A percentile compares a stretch with the other conserved stretches of the same genome.
Evolutionary conservation across 2,888 invertebrate species (phyloP).

Genomic region (Andrena bucephala): DNA sequence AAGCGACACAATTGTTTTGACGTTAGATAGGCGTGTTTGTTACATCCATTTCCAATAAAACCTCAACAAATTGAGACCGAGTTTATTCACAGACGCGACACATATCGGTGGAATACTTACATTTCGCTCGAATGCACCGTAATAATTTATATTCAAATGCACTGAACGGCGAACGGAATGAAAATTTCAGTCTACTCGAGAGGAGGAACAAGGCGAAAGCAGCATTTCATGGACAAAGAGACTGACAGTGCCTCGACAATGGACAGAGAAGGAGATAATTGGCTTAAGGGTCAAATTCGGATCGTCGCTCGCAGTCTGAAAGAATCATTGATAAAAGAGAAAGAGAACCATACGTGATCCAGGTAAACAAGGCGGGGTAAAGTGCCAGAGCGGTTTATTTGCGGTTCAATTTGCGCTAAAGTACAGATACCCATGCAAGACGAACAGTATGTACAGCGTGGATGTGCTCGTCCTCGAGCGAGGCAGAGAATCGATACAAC

Average conservation of each 20-base stretch:
- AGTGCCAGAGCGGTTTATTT: conserved; percentile 53
- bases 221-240: neutral
- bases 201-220: neutral
- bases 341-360: conserved; percentile 9
- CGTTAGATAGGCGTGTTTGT: too few relatives aligned
- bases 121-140: neutral
- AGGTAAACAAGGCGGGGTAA: conserved; percentile 39
- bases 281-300: conserved; percentile 37
- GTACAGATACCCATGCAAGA: conserved; percentile 59
- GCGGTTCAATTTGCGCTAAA: conserved; percentile 54
- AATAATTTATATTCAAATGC: neutral
- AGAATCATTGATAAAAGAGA: neutral
- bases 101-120: conserved; percentile 22
- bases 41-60: too few relatives aligned
- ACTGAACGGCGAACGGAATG: neutral
- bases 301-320: conserved; percentile 18
- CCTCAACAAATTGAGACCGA: too few relatives aligned
- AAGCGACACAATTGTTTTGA: too few relatives aligned
- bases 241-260: neutral
- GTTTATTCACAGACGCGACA: neutral
- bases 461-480: conserved; percentile 35
- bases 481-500: conserved; percentile 35
- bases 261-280: neutral
- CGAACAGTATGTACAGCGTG: conserved; percentile 59
- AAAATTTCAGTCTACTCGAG: neutral